These are phyloP conservation scores for Heterotilapia buettikoferi DNA, from an alignment of 2,113 vertebrate genomes.

Conservation along the genomic window DNA sequence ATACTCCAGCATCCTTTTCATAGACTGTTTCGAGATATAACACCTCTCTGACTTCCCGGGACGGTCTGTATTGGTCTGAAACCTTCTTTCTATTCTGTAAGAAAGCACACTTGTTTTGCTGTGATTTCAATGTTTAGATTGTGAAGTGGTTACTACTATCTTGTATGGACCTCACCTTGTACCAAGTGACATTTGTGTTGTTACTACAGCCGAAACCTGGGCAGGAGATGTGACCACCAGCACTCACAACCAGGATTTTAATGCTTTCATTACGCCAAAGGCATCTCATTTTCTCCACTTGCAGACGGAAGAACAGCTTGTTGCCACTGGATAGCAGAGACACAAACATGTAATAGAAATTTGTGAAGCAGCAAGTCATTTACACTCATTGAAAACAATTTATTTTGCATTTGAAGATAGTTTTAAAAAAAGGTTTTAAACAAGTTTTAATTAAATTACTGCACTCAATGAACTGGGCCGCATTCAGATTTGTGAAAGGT, in stretches of 20 bases:
- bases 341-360: neutral
- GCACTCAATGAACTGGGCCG: neutral
- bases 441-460: neutral
- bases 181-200: conserved; percentile 73
- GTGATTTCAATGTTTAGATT: neutral
- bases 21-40: conserved; percentile 54
- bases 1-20: conserved; percentile 55
- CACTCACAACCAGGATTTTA: conserved; percentile 20
- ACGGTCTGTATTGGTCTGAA: accelerated
- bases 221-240: conserved; percentile 64
- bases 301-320: conserved; percentile 40
- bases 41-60: neutral
- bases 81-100: neutral
- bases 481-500: neutral
- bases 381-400: neutral
- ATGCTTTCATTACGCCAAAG: neutral
- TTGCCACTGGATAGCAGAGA: conserved; percentile 11
- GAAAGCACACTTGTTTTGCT: neutral
- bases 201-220: conserved; percentile 70
- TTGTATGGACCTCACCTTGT: conserved; percentile 69
- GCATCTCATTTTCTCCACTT: conserved; percentile 68
- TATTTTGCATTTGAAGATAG: neutral
- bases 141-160: neutral
- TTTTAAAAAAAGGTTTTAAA: neutral
- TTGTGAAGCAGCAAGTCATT: neutral